phyloP scores from a whole-genome alignment of 2,888 invertebrate genomes.

The Chromoteleia sp. region DNA sequence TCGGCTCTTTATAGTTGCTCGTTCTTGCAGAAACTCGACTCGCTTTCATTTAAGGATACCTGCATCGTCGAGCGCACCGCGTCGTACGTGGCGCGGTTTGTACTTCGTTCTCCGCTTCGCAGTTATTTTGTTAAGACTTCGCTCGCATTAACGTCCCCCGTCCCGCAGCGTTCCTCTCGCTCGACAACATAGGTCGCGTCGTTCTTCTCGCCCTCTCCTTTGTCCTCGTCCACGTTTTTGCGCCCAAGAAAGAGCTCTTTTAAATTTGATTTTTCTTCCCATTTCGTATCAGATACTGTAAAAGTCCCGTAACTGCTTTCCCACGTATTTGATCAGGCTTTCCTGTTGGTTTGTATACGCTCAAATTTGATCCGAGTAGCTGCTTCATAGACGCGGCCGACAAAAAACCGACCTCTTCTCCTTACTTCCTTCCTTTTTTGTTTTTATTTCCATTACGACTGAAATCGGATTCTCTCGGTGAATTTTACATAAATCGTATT shows the following conservation, averaged over 20 bases:
- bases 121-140: constrained; percentile 66
- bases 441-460: constrained; percentile 6
- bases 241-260: constrained; percentile 46
- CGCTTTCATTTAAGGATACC: constrained; percentile 79
- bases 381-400: constrained; percentile 30
- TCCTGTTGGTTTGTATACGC: constrained; percentile 55
- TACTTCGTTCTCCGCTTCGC: constrained; percentile 34
- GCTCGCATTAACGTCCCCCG: too few relatives aligned
- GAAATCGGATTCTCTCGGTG: constrained; percentile 45
- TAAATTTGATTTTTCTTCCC: constrained; percentile 63
- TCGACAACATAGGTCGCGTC: constrained; percentile 32
- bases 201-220: constrained; percentile 27
- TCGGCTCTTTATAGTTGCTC: constrained; percentile 75
- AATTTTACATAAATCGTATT: constrained; percentile 59
- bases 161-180: too few relatives aligned
- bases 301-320: constrained; percentile 64
- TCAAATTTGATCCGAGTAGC: constrained; percentile 63
- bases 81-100: constrained; percentile 51
- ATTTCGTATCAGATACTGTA: constrained; percentile 62
- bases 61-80: constrained; percentile 67
- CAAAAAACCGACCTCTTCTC: constrained; percentile 26
- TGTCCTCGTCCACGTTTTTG: constrained; percentile 11
- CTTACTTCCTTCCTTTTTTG: not conserved
- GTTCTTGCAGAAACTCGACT: constrained; percentile 76
- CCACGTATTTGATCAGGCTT: constrained; percentile 65